Conservation (phyloP, 2,888 invertebrate species). For the Drosophila falleni region DNA sequence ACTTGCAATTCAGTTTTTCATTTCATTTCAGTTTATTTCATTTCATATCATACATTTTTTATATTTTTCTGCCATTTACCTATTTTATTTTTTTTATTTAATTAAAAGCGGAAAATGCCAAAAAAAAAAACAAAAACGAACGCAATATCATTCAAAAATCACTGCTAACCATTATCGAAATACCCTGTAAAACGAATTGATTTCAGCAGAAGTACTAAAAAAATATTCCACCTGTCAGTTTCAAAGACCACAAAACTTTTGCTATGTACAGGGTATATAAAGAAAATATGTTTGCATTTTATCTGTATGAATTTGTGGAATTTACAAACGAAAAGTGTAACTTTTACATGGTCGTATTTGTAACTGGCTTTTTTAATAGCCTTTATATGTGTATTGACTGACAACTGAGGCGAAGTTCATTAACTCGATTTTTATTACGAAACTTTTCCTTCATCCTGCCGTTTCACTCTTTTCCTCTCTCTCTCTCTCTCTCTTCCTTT, state of each 20-base stretch:
- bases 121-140: neutral
- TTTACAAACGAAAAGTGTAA: conserved; percentile 9
- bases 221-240: neutral
- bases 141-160: neutral
- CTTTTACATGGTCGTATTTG: conserved; percentile 8
- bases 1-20: conserved; percentile 72
- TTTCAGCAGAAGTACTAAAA: neutral
- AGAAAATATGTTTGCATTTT: conserved; percentile 9
- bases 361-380: conserved; percentile 18
- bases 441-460: conserved; percentile 46
- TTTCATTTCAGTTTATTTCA: conserved; percentile 52
- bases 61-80: conserved; percentile 16
- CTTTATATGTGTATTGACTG: conserved; percentile 22
- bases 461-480: neutral
- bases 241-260: neutral
- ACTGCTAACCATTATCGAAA: neutral
- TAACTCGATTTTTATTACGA: conserved; percentile 62
- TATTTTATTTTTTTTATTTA: conserved; percentile 12
- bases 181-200: neutral
- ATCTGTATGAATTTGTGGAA: neutral
- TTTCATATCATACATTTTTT: conserved; percentile 12
- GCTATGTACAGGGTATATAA: conserved; percentile 1
- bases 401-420: conserved; percentile 46
- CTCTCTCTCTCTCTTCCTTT: neutral
- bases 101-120: conserved; percentile 30